Evolutionary conservation across 2,888 invertebrate species (phyloP).

Genomic region (Merodon equestris): DNA sequence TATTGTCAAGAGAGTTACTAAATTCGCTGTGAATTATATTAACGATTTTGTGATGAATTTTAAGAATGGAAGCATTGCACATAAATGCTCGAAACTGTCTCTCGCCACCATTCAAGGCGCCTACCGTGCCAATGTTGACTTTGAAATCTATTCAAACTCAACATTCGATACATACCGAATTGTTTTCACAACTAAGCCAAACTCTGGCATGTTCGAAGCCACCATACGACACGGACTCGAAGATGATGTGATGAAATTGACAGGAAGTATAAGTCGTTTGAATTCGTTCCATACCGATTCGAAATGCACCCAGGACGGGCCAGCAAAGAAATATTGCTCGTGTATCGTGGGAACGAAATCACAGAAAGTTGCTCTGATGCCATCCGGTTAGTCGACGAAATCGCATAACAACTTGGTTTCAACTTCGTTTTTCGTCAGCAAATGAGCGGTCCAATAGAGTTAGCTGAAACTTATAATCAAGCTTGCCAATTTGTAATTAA

Average conservation of each 20-base stretch:
- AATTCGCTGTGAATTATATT: conserved; percentile 74
- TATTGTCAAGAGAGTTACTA: conserved; percentile 80
- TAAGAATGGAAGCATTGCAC: conserved; percentile 74
- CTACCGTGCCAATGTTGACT: conserved; percentile 75
- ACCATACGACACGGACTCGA: conserved; percentile 80
- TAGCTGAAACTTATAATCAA: too few relatives aligned
- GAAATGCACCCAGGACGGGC: conserved; percentile 80
- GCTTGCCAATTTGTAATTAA: too few relatives aligned
- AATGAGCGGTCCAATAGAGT: too few relatives aligned
- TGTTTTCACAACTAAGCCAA: conserved; percentile 85
- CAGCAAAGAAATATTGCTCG: conserved; percentile 82
- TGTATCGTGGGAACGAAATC: conserved; percentile 75
- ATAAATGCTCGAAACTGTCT: conserved; percentile 80
- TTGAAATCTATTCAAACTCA: conserved; percentile 49
- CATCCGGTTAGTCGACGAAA: conserved; percentile 37
- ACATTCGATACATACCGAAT: conserved; percentile 81
- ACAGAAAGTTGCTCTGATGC: conserved; percentile 38
- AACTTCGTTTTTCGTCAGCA: too few relatives aligned
- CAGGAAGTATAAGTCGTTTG: conserved; percentile 83
- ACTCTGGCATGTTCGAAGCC: conserved; percentile 85
- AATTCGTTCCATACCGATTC: conserved; percentile 80
- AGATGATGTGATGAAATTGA: conserved; percentile 78
- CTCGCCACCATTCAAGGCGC: conserved; percentile 81
- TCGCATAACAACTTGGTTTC: too few relatives aligned
- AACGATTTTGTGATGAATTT: conserved; percentile 74